Percentiles rank a stretch among this genome's conserved stretches.
Conservation (phyloP, 1,140 invertebrate genomes). For the Heliconius congener region DNA sequence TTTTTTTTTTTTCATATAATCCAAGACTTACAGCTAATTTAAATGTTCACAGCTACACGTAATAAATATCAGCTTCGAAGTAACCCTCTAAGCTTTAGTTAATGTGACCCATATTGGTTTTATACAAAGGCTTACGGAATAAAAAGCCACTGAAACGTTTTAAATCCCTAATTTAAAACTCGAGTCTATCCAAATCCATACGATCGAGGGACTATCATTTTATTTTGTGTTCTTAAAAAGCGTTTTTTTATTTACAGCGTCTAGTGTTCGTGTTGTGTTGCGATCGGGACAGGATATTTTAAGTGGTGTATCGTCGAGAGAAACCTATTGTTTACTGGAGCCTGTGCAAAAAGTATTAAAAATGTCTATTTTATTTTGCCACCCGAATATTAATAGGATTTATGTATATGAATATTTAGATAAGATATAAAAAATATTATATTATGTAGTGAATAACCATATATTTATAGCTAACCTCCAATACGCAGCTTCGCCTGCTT, state of each 20-base stretch:
- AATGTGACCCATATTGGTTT: constrained; percentile 28
- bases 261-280: not conserved
- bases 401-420: too few relatives aligned
- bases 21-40: constrained; percentile 8
- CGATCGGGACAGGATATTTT: constrained; percentile 7
- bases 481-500: too few relatives aligned
- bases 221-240: constrained; percentile 9
- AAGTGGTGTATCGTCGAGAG: not conserved
- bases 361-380: not conserved
- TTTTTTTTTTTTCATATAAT: not conserved
- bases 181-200: constrained; percentile 13
- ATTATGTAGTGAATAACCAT: too few relatives aligned
- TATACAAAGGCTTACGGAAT: constrained; percentile 23
- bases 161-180: constrained; percentile 34
- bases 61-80: constrained; percentile 25
- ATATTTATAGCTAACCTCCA: too few relatives aligned
- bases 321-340: not conserved
- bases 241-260: not conserved
- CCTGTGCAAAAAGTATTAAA: not conserved
- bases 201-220: constrained; percentile 18
- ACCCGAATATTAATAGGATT: not conserved
- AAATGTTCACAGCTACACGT: constrained; percentile 18
- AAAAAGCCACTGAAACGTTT: constrained; percentile 24
- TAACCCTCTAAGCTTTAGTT: constrained; percentile 16
- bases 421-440: too few relatives aligned